Evolutionary conservation across 2,113 vertebrate species (phyloP).

Genomic region (Nothocercus julius): DNA sequence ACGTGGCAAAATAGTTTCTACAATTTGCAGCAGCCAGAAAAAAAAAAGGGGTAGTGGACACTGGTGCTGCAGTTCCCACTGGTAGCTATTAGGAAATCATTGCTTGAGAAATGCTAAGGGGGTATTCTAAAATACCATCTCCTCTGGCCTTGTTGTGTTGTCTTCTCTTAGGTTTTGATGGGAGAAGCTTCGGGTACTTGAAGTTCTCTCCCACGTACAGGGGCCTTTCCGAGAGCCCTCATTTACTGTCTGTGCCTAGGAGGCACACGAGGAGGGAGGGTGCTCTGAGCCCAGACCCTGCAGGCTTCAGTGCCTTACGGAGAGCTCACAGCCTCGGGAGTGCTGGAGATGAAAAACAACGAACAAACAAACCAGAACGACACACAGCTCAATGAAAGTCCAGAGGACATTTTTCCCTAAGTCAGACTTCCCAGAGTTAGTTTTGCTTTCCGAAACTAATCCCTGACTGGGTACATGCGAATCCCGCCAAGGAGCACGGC

Average conservation of each 20-base stretch:
- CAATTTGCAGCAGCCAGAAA: not conserved
- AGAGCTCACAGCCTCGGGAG: not conserved
- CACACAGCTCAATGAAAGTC: not conserved
- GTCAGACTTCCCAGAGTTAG: not conserved
- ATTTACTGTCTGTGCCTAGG: not conserved
- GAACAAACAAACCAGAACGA: not conserved
- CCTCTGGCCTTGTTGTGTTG: not conserved
- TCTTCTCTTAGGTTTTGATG: not conserved
- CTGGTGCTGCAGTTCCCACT: not conserved
- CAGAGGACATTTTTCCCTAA: not conserved
- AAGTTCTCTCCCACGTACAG: not conserved
- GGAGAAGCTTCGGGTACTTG: not conserved
- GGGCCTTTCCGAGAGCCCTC: not conserved
- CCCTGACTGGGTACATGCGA: not conserved
- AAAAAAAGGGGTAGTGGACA: not conserved
- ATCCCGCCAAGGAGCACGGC: not conserved
- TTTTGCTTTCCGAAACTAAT: conserved; percentile 1
- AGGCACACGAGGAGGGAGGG: too few species aligned
- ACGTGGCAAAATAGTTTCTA: not conserved
- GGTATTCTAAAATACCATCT: not conserved
- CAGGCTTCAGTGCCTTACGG: not conserved
- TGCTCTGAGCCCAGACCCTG: not conserved
- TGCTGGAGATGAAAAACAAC: not conserved
- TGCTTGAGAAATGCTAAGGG: not conserved
- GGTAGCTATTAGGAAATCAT: not conserved